phyloP scores from a whole-genome alignment of 2,888 invertebrate genomes.

The Epiblema foenella region DNA sequence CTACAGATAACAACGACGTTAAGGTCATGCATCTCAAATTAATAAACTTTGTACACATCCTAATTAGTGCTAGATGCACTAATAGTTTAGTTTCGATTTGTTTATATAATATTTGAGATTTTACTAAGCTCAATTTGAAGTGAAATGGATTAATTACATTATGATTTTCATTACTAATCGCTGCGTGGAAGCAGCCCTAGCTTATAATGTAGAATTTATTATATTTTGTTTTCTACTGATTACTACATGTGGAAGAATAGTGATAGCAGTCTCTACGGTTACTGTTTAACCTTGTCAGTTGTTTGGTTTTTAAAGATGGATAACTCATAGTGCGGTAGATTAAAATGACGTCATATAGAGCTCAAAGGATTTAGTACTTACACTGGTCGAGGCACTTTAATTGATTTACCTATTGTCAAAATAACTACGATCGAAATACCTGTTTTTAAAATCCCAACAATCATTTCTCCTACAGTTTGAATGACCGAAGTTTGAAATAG shows the following conservation, averaged over 20 bases:
- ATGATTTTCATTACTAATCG: not conserved
- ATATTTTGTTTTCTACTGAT: not conserved
- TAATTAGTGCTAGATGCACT: not conserved
- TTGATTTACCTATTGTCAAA: constrained; percentile 14
- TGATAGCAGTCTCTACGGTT: constrained; percentile 29
- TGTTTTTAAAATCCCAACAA: too few relatives aligned
- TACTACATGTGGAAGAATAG: constrained; percentile 25
- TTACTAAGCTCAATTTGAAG: not conserved
- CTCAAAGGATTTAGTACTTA: constrained; percentile 62
- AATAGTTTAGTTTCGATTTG: not conserved
- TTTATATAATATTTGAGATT: not conserved
- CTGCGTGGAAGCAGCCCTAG: not conserved
- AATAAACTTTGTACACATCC: constrained; percentile 6
- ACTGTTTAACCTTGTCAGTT: constrained; percentile 57
- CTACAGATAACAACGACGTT: constrained; percentile 33
- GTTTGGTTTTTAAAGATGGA: constrained; percentile 71
- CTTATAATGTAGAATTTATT: constrained; percentile 3
- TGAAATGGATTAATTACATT: constrained; percentile 2
- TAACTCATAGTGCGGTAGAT: constrained; percentile 62
- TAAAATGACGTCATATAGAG: constrained; percentile 62
- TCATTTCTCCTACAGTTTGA: too few relatives aligned
- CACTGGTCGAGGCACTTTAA: constrained; percentile 45
- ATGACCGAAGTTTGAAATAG: too few relatives aligned
- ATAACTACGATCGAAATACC: too few relatives aligned
- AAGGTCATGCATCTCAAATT: constrained; percentile 38